phyloP scores from a whole-genome alignment of 2,113 vertebrate species.

The Gallinago media region DNA sequence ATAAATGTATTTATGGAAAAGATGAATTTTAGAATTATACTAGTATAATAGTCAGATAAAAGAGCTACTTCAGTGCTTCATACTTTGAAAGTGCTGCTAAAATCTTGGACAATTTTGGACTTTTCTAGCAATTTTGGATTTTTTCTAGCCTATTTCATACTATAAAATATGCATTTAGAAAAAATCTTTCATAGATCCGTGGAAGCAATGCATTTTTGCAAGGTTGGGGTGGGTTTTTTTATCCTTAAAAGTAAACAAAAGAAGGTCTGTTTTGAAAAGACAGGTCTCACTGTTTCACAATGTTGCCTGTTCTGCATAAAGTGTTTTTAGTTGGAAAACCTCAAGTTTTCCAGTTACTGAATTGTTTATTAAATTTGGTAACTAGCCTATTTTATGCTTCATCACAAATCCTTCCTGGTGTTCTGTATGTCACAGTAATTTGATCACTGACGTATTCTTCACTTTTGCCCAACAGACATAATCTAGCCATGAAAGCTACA shows the following conservation, averaged over 20 bases:
- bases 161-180: background rate
- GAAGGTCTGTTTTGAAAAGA: background rate
- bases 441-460: background rate
- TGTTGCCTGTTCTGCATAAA: background rate
- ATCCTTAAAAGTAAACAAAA: background rate
- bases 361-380: background rate
- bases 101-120: background rate
- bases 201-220: background rate
- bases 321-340: background rate
- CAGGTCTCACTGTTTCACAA: background rate
- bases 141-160: background rate
- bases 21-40: background rate
- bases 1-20: background rate
- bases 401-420: background rate
- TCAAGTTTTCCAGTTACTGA: background rate
- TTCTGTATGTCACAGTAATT: background rate
- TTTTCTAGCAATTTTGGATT: rapidly evolving
- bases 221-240: background rate
- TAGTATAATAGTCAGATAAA: background rate
- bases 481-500: background rate
- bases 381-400: background rate
- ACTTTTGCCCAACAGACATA: background rate
- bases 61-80: background rate
- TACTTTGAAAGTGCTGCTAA: background rate
- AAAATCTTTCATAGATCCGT: background rate